phyloP scores from a whole-genome alignment of 2,797 vertebrate species.

The Falco rusticolus region DNA sequence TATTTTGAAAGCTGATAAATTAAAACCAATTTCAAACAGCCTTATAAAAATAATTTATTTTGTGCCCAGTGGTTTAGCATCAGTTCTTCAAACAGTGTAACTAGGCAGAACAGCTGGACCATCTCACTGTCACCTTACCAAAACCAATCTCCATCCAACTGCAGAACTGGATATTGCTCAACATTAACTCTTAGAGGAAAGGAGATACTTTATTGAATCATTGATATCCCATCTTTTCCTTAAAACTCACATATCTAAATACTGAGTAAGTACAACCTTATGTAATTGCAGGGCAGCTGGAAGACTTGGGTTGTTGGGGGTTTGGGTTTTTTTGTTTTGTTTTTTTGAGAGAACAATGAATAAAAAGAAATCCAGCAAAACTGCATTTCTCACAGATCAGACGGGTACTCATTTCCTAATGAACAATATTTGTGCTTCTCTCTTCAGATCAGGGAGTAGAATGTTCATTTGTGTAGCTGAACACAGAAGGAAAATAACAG shows the following conservation, averaged over 20 bases:
- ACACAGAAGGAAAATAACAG: background rate
- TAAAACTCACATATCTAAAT: background rate
- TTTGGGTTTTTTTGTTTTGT: too few species aligned
- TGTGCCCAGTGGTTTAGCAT: background rate
- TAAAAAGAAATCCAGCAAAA: background rate
- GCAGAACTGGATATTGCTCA: background rate
- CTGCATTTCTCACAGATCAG: background rate
- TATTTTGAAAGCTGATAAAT: background rate
- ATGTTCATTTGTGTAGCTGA: background rate
- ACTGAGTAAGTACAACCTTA: background rate
- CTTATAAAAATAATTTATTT: conserved; percentile 1
- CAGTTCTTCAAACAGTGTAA: background rate
- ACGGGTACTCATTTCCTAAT: background rate
- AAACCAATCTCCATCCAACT: background rate
- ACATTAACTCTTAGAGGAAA: background rate
- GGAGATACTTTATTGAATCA: background rate
- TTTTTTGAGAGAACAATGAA: background rate
- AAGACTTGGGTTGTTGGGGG: too few species aligned
- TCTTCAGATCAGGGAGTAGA: background rate
- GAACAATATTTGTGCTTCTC: background rate
- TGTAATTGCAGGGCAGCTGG: background rate
- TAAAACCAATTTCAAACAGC: background rate
- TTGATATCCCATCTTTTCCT: background rate
- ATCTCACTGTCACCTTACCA: background rate
- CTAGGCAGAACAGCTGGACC: background rate